Base-by-base conservation (phyloP, 1,140 invertebrate species). In the Macrotrachela quadricornifera region DNA sequence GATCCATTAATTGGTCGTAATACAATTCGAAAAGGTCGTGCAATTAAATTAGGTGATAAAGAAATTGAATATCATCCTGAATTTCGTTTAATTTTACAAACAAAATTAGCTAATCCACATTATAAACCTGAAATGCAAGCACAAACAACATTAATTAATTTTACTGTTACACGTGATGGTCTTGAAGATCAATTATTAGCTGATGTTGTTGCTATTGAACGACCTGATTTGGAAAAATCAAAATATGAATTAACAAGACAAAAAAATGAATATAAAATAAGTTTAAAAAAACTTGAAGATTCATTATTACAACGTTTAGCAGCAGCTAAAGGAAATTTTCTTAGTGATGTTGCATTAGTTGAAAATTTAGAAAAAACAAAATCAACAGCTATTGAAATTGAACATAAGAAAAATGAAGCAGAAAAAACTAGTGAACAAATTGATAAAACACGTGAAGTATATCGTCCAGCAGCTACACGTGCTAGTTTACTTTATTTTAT, bases 121-220 rank as follows among this genome's bases (percentile, higher is more conserved):
- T 95, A 92, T 67, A 88, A 91, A 65, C 88, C 88, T 10, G 90
- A 95, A 74, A 86, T 94, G 81, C 88, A 95, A 71, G 90, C 90
- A 16, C 88, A 94, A 71, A 86, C 85, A 0, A 92, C 87, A 12
- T 71, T 94, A 39, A 90, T 95, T 56, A 92, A 95, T 69, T 95
- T 95, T 62, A 92, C 88, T 15, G 88, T 95, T 0, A 95, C 90
- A 6, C 77, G 83, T 63, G 86, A 92, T 67, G 90, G 88, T 14
- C 70, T 95, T n/a, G 88, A 94, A 73, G 88, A 94, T 69, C 90
- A 95, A 70, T 69, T 95, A 1, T 71, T 95, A 43, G 88, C 85
- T 11, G 86, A 88, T 76, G 87, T 94, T 15, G 90, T 95, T 42
- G 40, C 40, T 4, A 2, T 30, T 30, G 40, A 42, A 42, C 12